Base-by-base conservation (phyloP, 1,140 invertebrate species). In the Pseudoatta argentina region DNA sequence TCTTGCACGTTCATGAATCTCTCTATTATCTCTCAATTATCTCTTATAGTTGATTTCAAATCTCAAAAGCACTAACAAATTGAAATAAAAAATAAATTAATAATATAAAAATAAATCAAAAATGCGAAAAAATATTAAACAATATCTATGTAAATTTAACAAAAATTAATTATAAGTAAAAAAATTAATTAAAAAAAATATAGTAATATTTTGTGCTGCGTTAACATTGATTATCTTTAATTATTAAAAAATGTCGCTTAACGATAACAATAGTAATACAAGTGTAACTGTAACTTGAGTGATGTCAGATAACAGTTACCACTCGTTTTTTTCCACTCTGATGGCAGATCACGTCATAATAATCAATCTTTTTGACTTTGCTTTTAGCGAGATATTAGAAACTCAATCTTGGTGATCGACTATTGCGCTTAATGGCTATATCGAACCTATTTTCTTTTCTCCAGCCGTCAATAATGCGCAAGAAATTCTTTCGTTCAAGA, bases 291-390 rank as follows among this genome's bases (percentile, higher is more conserved):
- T 59, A 71, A 86, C 27, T 55, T 10, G 24, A 61, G 34, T 48
- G 55, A 81, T 81, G 79, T 86, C 85, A 73, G 34, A 24, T 59
- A 69, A 69, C n/a, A 53, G 66, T 86, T 86, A 86, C 48, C 30
- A 71, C 51, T 81, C 44, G 55, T 81, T 81, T 86, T 81, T 86
- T 51, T 77, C 51, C 53, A 61, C 55, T 48, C 85, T 71, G 55
- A 89, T 87, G 88, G 72, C 87, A 63, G 81, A 85, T 87, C 88
- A 72, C 73, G 66, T 89, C 86, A 73, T 85, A 78, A 77, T 69
- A 86, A 85, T 85, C 86, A 64, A 76, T 86, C 85, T 86, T 82
- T 82, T 61, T 39, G 77, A 86, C 75, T 85, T 75, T 78, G 75
- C 85, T 86, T 85, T 85, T 86, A 86, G 77, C 67, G 77, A 71